These are phyloP conservation scores for Emys orbicularis DNA, from an alignment of 2,797 vertebrate species.

Conservation along the genomic window DNA sequence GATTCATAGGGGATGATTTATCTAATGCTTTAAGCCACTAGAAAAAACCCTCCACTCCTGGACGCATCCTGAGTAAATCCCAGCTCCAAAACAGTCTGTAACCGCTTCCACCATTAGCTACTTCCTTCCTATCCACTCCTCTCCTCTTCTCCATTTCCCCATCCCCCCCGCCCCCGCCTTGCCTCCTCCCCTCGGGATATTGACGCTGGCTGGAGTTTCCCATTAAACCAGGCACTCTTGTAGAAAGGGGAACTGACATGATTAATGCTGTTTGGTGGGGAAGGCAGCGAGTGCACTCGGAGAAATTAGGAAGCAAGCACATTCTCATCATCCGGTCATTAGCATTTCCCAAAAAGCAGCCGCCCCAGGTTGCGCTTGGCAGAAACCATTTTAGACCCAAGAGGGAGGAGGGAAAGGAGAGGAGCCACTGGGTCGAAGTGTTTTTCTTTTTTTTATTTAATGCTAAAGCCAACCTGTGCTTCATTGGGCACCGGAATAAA, in stretches of 20 bases:
- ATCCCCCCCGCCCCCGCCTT: conserved; percentile 21
- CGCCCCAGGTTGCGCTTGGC: background rate
- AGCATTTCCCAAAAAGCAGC: conserved; percentile 55
- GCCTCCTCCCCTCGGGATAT: conserved; percentile 69
- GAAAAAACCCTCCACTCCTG: background rate
- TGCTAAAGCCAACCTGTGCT: background rate
- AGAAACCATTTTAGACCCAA: background rate
- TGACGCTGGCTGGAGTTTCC: conserved; percentile 80
- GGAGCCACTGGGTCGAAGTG: conserved; percentile 9
- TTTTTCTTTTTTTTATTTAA: conserved; percentile 43
- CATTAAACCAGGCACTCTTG: conserved; percentile 83
- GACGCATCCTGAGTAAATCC: background rate
- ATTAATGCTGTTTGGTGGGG: conserved; percentile 76
- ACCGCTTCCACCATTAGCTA: conserved; percentile 70
- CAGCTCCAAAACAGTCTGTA: background rate
- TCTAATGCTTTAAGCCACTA: background rate
- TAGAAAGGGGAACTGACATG: conserved; percentile 82
- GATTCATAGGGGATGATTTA: background rate
- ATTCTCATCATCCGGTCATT: conserved; percentile 58
- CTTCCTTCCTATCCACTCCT: conserved; percentile 44
- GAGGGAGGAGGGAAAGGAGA: background rate
- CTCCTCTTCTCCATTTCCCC: conserved; percentile 69
- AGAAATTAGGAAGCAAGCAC: conserved; percentile 57
- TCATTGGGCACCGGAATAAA: conserved; percentile 1
- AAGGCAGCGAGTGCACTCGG: conserved; percentile 67